These are phyloP conservation scores for Cyprinodon tularosa DNA, from an alignment of 2,113 vertebrate species.

Conservation along the genomic window DNA sequence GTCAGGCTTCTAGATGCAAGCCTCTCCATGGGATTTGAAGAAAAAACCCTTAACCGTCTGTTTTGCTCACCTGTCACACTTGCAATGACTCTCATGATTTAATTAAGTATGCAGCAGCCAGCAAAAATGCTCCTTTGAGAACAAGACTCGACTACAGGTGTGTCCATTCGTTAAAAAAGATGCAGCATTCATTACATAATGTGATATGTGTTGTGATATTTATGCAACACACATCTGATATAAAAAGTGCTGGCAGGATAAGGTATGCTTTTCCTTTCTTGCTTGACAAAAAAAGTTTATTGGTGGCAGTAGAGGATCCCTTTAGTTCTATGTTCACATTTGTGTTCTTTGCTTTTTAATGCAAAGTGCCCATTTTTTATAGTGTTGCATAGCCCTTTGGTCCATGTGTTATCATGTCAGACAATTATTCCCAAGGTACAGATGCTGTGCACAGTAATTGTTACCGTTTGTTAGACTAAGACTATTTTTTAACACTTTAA, in stretches of 20 bases:
- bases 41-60: slow-evolving; percentile 71
- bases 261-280: not conserved
- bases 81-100: slow-evolving; percentile 68
- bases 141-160: slow-evolving; percentile 31
- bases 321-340: no score
- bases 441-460: no score
- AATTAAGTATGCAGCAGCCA: slow-evolving; percentile 75
- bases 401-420: not conserved
- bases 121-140: slow-evolving; percentile 48
- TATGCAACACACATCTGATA: not conserved
- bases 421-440: no score
- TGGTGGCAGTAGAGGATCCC: no score
- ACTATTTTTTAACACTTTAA: no score
- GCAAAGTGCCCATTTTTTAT: not conserved
- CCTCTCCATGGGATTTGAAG: slow-evolving; percentile 63
- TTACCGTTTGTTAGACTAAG: no score
- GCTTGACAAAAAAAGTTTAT: not conserved
- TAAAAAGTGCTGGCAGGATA: not conserved
- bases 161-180: slow-evolving; percentile 42
- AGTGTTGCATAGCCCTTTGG: not conserved
- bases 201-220: slow-evolving; percentile 23
- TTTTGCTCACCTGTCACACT: slow-evolving; percentile 71
- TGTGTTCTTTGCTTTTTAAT: no score
- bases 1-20: slow-evolving; percentile 68
- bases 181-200: slow-evolving; percentile 21